Conservation (phyloP, 2,888 invertebrate species). For the Syrista parreyssii region DNA sequence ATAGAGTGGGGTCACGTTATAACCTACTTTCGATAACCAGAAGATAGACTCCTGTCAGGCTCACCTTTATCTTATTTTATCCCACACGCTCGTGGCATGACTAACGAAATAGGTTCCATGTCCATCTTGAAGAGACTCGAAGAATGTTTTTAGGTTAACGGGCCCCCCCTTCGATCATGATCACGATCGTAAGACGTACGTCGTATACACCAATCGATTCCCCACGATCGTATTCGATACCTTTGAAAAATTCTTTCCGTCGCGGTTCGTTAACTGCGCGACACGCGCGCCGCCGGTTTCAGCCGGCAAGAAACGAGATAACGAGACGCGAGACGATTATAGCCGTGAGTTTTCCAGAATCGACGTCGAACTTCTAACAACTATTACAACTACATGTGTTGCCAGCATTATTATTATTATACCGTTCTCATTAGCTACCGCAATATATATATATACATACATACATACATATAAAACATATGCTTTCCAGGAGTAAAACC, state of each 20-base stretch:
- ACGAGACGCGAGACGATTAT: not conserved
- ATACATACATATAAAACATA: not conserved
- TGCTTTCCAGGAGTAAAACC: not conserved
- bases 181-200: not conserved
- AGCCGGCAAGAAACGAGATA: not conserved
- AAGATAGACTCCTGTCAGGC: not conserved
- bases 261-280: not conserved
- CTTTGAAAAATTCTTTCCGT: not conserved
- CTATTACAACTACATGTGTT: too few species aligned
- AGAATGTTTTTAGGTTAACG: slow-evolving; percentile 20
- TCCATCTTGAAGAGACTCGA: slow-evolving; percentile 5
- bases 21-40: not conserved
- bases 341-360: not conserved
- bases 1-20: slow-evolving; percentile 1
- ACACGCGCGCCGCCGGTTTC: not conserved
- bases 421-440: too few species aligned
- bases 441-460: not conserved
- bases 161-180: slow-evolving; percentile 5
- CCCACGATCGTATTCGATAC: not conserved
- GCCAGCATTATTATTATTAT: not conserved
- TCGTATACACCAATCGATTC: not conserved
- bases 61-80: not conserved
- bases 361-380: not conserved
- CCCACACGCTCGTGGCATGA: slow-evolving; percentile 8
- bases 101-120: slow-evolving; percentile 22